phyloP scores from a whole-genome alignment of 2,113 vertebrate species.

The Caretta caretta region DNA sequence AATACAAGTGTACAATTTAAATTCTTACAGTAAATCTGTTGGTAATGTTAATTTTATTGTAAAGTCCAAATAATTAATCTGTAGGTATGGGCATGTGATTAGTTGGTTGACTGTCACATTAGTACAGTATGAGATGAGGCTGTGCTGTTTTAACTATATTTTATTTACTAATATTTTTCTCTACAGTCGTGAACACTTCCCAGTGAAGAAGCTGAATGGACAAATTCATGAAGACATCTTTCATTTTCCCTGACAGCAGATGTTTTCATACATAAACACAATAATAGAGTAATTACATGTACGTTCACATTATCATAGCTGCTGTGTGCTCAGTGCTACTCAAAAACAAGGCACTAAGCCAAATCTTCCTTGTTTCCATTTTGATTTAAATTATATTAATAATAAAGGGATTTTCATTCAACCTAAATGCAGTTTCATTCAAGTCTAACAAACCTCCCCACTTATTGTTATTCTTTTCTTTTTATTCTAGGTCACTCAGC shows the following conservation, averaged over 20 bases:
- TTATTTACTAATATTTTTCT: slow-evolving; percentile 68
- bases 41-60: slow-evolving; percentile 40
- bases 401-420: slow-evolving; percentile 82
- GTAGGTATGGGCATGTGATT: slow-evolving; percentile 37
- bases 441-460: slow-evolving; percentile 53
- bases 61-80: slow-evolving; percentile 55
- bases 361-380: slow-evolving; percentile 68
- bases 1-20: slow-evolving; percentile 17
- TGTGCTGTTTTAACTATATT: slow-evolving; percentile 32
- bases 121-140: slow-evolving; percentile 12
- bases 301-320: slow-evolving; percentile 66
- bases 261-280: slow-evolving; percentile 79
- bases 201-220: slow-evolving; percentile 77
- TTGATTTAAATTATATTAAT: slow-evolving; percentile 76
- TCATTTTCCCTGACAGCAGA: slow-evolving; percentile 78
- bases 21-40: slow-evolving; percentile 20
- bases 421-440: slow-evolving; percentile 75
- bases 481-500: slow-evolving; percentile 77
- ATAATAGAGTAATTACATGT: slow-evolving; percentile 77
- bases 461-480: slow-evolving; percentile 57
- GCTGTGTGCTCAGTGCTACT: slow-evolving; percentile 57
- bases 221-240: slow-evolving; percentile 76
- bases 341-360: slow-evolving; percentile 69
- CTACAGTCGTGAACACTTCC: slow-evolving; percentile 65
- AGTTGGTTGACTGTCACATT: not conserved